These are phyloP conservation scores for Apeira syringaria DNA, from an alignment of 2,888 invertebrate genomes.

Conservation along the genomic window DNA sequence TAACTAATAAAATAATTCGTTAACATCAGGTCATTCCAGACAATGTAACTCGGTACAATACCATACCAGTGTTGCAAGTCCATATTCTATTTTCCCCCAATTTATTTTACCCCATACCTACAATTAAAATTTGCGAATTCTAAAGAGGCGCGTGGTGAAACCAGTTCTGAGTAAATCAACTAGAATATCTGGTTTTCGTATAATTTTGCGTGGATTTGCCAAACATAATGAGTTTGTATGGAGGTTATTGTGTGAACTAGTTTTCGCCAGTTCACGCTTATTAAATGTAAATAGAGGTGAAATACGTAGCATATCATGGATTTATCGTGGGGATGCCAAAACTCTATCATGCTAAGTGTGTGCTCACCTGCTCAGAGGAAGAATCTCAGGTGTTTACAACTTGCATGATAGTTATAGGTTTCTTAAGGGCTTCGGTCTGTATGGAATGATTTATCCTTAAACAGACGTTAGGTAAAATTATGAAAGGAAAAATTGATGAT, in stretches of 20 bases:
- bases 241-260: slow-evolving; percentile 54
- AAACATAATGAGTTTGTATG: slow-evolving; percentile 69
- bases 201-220: slow-evolving; percentile 67
- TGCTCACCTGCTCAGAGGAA: too few species aligned
- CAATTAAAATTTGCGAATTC: slow-evolving; percentile 59
- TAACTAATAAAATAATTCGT: slow-evolving; percentile 73
- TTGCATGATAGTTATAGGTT: too few species aligned
- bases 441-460: too few species aligned
- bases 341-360: too few species aligned
- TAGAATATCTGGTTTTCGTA: slow-evolving; percentile 64
- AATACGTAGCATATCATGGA: too few species aligned
- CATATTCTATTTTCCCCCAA: slow-evolving; percentile 21
- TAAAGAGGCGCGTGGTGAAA: slow-evolving; percentile 70
- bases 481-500: too few species aligned
- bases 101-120: slow-evolving; percentile 32
- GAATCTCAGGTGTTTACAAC: too few species aligned
- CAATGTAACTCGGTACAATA: slow-evolving; percentile 55
- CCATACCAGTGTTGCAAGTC: slow-evolving; percentile 51
- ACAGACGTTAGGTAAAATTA: too few species aligned
- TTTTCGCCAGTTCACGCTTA: slow-evolving; percentile 57
- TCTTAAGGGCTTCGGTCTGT: too few species aligned
- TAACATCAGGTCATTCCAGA: slow-evolving; percentile 72
- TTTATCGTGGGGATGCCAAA: too few species aligned
- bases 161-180: slow-evolving; percentile 60
- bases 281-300: slow-evolving; percentile 54